A percentile compares a stretch with the other conserved stretches of the same genome.
These are phyloP conservation scores for Suncus etruscus DNA, from an alignment of 2,113 vertebrate genomes.

Conservation along the genomic window DNA sequence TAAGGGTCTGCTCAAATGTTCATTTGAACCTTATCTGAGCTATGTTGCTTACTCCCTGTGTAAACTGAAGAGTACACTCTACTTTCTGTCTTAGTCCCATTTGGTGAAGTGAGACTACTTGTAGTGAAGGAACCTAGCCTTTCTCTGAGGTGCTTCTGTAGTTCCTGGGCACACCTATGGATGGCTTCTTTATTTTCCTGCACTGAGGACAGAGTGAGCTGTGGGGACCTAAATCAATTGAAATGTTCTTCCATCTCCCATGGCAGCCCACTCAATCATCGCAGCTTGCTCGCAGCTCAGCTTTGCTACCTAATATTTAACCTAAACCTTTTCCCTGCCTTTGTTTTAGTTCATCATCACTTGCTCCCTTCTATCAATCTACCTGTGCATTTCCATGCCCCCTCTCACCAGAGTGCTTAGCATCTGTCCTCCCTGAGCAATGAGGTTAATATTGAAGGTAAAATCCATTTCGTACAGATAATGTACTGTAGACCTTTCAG, in stretches of 20 bases:
- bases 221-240: not conserved
- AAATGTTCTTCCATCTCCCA: conserved; percentile 24
- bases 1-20: not conserved
- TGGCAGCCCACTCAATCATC: conserved; percentile 62
- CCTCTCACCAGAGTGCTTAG: conserved; percentile 76
- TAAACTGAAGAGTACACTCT: no score
- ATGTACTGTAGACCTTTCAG: conserved; percentile 83
- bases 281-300: not conserved
- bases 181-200: not conserved
- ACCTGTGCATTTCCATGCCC: conserved; percentile 67
- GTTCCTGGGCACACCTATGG: not conserved
- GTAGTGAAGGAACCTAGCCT: not conserved
- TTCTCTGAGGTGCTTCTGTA: not conserved
- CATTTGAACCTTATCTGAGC: not conserved
- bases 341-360: conserved; percentile 78
- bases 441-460: conserved; percentile 83
- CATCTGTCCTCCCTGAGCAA: conserved; percentile 81
- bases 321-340: conserved; percentile 70
- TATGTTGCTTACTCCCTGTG: rapidly evolving
- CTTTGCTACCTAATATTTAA: conserved; percentile 77
- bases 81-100: not conserved
- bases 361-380: conserved; percentile 75
- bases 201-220: not conserved
- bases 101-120: not conserved
- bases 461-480: conserved; percentile 83